phyloP scores from a whole-genome alignment of 2,113 vertebrate genomes.

The Crotalus viridis region DNA sequence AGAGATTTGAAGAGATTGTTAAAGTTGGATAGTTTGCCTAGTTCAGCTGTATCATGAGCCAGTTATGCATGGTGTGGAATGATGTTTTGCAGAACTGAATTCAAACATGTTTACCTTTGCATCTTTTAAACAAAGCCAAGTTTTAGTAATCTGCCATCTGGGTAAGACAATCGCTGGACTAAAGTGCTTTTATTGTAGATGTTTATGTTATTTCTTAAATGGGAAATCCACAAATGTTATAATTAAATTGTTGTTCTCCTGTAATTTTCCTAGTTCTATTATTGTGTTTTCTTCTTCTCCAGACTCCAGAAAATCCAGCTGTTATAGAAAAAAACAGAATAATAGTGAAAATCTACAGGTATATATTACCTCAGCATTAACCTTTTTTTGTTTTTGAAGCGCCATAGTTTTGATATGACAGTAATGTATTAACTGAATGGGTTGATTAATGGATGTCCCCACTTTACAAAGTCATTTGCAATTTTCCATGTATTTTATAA shows the following conservation, averaged over 20 bases:
- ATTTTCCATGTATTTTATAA: neutral
- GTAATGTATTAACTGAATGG: neutral
- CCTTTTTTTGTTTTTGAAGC: neutral
- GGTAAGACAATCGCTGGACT: neutral
- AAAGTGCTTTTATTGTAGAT: neutral
- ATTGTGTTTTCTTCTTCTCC: neutral
- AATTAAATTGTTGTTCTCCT: slow-evolving; percentile 2
- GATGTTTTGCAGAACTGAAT: neutral
- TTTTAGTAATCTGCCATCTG: neutral
- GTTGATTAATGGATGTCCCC: neutral
- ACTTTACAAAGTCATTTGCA: neutral
- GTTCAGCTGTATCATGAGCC: neutral
- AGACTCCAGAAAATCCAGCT: neutral
- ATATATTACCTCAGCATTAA: neutral
- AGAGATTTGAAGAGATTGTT: neutral
- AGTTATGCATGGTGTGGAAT: neutral
- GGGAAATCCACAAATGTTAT: neutral
- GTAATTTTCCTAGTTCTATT: neutral
- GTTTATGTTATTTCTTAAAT: neutral
- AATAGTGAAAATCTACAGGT: neutral
- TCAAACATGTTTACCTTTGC: neutral
- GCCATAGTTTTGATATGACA: neutral
- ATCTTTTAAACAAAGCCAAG: neutral
- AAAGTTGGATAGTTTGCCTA: neutral
- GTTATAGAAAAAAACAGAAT: neutral